Percentiles rank a stretch among this genome's conserved stretches.
phyloP scores from a whole-genome alignment of 2,797 vertebrate genomes.

The Acropternis orthonyx region DNA sequence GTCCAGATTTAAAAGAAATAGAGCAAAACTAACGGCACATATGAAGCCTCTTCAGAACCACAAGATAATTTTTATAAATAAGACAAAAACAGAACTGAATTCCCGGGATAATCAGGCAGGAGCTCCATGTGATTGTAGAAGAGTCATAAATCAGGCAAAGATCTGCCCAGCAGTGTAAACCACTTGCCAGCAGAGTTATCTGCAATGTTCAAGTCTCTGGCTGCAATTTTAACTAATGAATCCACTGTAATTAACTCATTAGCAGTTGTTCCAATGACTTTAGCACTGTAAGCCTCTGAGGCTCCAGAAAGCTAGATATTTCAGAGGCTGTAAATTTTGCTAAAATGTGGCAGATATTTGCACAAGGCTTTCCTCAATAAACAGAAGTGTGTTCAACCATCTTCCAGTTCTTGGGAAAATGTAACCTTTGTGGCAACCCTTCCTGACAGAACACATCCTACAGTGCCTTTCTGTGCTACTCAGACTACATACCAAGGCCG shows the following conservation, averaged over 20 bases:
- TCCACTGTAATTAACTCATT: slow-evolving; percentile 63
- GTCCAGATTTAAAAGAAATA: not conserved
- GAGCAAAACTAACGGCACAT: not conserved
- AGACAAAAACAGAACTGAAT: not conserved
- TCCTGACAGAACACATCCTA: not conserved
- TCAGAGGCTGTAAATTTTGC: slow-evolving; percentile 46
- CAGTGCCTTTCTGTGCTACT: not conserved
- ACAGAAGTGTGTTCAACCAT: not conserved
- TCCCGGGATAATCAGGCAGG: not conserved
- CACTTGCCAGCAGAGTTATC: slow-evolving; percentile 52
- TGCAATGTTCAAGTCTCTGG: slow-evolving; percentile 33
- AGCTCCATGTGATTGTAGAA: slow-evolving; percentile 3
- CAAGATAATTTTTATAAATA: not conserved
- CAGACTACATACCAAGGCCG: not conserved
- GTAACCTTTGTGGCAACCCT: not conserved
- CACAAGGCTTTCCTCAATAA: slow-evolving; percentile 19
- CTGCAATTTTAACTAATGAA: slow-evolving; percentile 54
- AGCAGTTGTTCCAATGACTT: slow-evolving; percentile 48
- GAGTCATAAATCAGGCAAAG: slow-evolving; percentile 49
- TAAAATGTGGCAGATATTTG: slow-evolving; percentile 18
- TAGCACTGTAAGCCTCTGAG: slow-evolving; percentile 43
- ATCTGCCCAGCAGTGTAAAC: slow-evolving; percentile 17
- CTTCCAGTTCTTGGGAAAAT: not conserved
- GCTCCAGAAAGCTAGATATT: slow-evolving; percentile 14
- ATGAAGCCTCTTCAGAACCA: not conserved